A percentile compares a stretch with the other conserved stretches of the same genome.
Evolutionary conservation across 1,140 invertebrate genomes (phyloP).

Genomic region (Solenopsis invicta): DNA sequence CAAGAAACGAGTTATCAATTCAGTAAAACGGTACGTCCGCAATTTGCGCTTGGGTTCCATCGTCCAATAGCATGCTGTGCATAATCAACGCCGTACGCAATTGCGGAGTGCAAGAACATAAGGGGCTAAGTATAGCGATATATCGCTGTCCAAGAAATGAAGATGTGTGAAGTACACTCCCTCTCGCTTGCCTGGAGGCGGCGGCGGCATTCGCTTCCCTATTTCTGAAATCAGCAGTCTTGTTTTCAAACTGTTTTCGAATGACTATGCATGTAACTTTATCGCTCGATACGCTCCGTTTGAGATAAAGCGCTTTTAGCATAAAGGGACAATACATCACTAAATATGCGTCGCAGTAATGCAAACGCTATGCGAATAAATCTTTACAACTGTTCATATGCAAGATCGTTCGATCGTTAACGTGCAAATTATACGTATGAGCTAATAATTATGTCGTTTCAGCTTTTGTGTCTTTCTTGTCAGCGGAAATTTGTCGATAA

Average conservation of each 20-base stretch:
- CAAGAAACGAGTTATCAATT: not conserved
- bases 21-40: not conserved
- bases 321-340: not conserved
- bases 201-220: not conserved
- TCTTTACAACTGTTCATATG: not conserved
- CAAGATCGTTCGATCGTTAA: not conserved
- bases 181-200: not conserved
- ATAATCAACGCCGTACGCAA: conserved; percentile 1
- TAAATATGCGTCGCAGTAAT: not conserved
- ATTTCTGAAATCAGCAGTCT: conserved; percentile 10
- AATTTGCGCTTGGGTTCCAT: not conserved
- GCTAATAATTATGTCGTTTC: not conserved
- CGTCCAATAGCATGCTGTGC: conserved; percentile 14
- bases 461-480: not conserved
- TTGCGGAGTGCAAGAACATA: not conserved
- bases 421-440: not conserved
- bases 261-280: not conserved
- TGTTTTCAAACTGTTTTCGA: not conserved
- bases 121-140: not conserved
- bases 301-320: conserved; percentile 18
- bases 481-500: not conserved
- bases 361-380: not conserved
- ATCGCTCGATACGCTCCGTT: not conserved
- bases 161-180: not conserved
- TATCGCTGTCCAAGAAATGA: not conserved